Base-by-base conservation (phyloP, 1,140 invertebrate genomes). In the Cardiocondyla obscurior region DNA sequence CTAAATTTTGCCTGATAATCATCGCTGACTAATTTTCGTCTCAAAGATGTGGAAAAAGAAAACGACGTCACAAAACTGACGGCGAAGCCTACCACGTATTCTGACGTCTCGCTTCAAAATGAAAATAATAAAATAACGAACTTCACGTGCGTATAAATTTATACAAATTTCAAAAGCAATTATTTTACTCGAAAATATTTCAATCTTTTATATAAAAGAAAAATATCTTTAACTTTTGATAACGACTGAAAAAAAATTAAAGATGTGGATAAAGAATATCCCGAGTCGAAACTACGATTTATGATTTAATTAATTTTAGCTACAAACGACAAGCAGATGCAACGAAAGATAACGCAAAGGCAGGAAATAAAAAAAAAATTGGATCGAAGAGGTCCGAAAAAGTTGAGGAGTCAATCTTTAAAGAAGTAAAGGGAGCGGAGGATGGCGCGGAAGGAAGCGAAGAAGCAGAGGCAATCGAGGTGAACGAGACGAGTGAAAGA, bases 91-190 rank as follows among this genome's bases (percentile, higher is more conserved):
- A 64, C 90, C 30, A 90, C 85, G 0, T 89, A 87, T 85, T 64
- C 90, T 4, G 84, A 85, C 5, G 86, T 88, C 14, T 89, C 90
- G 8, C 81, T 83, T n/a, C 81, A 73, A 19, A 46, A 81, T 30
- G 62, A 88, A 51, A 89, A 90, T 44, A 90, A 89, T 49, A 90
- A 67, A 62, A 87, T 82, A 0, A 1, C 65, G 84, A 81, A 85
- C 12, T 2, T 19, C 12, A 12, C 7, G 44, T 51, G 22, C 2
- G 58, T 36, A 58, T 58, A 58, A 30, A n/a, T 51, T 51, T 22
- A 58, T 58, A 19, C 3, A 58, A 58, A 33, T 30, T 22, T 28
- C 6, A 3, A 44, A 55, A 42, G 28, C 12, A 39, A 73, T 57
- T 46, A 46, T 19, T 60, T n/a, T 12, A 30, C 12, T 1, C 3